Evolutionary conservation across 2,113 vertebrate species (phyloP).

Genomic region (Vimba vimba): DNA sequence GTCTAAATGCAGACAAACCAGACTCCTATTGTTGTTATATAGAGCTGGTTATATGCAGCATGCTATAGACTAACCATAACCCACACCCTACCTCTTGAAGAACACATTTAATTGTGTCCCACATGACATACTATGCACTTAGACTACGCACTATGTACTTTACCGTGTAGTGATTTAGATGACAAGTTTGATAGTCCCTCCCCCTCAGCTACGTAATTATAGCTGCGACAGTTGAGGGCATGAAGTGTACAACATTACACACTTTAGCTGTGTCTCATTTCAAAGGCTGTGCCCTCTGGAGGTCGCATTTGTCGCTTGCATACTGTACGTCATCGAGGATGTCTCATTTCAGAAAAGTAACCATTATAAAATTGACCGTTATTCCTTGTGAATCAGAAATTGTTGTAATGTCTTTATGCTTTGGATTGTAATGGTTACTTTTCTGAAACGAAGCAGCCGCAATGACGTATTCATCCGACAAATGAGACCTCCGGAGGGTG

Average conservation of each 20-base stretch:
- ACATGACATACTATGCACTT: not conserved
- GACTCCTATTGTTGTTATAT: not conserved
- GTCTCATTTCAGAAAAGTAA: too few species aligned
- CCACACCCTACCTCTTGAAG: not conserved
- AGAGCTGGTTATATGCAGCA: not conserved
- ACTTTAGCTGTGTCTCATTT: not conserved
- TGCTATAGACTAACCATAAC: conserved; percentile 8
- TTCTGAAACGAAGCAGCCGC: too few species aligned
- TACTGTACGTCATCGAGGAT: too few species aligned
- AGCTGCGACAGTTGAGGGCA: not conserved
- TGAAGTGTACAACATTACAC: not conserved
- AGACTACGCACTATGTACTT: not conserved
- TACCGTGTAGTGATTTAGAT: not conserved
- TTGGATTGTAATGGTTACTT: too few species aligned
- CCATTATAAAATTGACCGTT: too few species aligned
- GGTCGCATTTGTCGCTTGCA: too few species aligned
- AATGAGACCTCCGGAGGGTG: too few species aligned
- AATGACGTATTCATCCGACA: too few species aligned
- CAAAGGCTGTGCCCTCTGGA: too few species aligned
- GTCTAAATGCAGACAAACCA: not conserved
- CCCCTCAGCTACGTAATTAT: not conserved
- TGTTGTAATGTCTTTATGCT: too few species aligned
- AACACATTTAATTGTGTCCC: not conserved
- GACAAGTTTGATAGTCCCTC: not conserved
- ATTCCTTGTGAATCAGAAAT: too few species aligned